Evolutionary conservation across 2,113 vertebrate species (phyloP).

Genomic region (Pelusios castaneus): DNA sequence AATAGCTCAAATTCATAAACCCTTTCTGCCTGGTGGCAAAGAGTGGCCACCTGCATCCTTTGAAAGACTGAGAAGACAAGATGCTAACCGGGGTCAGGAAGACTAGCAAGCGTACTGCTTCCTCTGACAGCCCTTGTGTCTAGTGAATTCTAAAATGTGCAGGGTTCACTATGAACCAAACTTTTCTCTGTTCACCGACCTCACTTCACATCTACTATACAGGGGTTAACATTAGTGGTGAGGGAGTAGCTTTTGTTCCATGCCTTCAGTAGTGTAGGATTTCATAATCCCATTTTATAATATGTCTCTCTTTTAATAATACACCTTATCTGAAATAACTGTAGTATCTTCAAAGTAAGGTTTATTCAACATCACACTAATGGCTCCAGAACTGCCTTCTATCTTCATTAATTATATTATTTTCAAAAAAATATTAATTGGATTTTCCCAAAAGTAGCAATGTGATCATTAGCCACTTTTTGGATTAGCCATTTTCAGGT

Average conservation of each 20-base stretch:
- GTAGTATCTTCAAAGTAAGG: no score
- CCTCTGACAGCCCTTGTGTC: neutral
- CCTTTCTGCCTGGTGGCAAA: neutral
- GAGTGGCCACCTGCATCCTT: neutral
- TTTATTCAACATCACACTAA: no score
- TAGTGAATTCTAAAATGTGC: neutral
- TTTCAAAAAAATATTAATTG: no score
- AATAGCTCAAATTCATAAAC: neutral
- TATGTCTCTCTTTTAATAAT: neutral
- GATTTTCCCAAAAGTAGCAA: no score
- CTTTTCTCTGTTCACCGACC: neutral
- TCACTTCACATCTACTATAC: neutral
- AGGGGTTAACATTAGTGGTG: neutral
- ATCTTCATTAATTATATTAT: no score
- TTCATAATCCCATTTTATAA: neutral
- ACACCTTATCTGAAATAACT: neutral
- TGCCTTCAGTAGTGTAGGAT: neutral
- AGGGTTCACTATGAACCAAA: neutral
- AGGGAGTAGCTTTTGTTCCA: neutral
- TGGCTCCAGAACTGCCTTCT: no score
- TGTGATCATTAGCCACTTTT: no score
- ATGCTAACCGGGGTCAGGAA: neutral
- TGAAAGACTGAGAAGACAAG: neutral
- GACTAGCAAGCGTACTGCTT: neutral
- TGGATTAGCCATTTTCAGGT: no score